phyloP scores from a whole-genome alignment of 2,113 vertebrate genomes.

The Pungitius pungitius region DNA sequence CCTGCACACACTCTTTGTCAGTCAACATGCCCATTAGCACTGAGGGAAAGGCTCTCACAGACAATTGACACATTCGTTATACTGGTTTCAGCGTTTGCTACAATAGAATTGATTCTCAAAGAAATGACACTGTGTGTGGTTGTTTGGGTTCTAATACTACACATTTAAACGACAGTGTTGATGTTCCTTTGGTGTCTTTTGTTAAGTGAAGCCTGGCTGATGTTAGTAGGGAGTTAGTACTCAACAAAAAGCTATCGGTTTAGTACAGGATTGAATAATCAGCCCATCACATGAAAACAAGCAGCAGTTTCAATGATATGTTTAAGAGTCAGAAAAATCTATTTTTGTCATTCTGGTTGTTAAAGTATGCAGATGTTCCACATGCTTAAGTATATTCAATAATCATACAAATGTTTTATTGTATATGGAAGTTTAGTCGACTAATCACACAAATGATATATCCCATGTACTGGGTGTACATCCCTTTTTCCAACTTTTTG shows the following conservation, averaged over 20 bases:
- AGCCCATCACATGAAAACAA: not conserved
- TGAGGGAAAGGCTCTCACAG: conserved; percentile 22
- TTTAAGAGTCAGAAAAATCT: not conserved
- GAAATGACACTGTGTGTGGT: not conserved
- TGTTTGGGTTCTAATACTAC: not conserved
- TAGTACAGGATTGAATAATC: not conserved
- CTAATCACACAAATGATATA: not conserved
- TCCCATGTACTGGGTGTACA: not conserved
- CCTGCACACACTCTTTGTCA: conserved; percentile 49
- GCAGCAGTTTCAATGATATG: not conserved
- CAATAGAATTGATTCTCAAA: not conserved
- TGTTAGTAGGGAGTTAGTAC: not conserved
- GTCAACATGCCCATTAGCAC: conserved; percentile 2
- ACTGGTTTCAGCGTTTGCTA: not conserved
- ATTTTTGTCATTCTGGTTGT: not conserved
- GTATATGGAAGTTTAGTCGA: not conserved
- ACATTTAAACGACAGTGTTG: not conserved
- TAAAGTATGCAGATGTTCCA: not conserved
- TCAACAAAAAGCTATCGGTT: not conserved
- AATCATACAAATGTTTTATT: not conserved
- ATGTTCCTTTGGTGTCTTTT: not conserved
- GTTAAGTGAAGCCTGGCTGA: not conserved
- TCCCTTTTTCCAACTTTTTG: not conserved
- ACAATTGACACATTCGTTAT: conserved; percentile 14
- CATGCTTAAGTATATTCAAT: not conserved